Base-by-base conservation (phyloP, 2,113 vertebrate genomes). In the Chelonoidis abingdonii region DNA sequence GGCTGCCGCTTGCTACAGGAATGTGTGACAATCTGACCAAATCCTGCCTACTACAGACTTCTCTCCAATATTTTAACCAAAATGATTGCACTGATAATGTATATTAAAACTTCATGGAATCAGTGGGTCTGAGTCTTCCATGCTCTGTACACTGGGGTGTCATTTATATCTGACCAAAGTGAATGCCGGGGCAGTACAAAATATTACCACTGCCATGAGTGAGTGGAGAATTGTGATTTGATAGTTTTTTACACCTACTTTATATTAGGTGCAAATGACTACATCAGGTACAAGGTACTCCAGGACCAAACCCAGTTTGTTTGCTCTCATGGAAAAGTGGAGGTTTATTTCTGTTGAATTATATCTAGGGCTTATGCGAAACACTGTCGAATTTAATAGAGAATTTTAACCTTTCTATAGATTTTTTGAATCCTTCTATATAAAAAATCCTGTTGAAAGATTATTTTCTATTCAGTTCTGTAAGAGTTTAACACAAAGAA, bases 11-110 rank as follows among this genome's bases (percentile, higher is more conserved):
- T 13, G 35, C 50, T 47, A 11, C 1, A 0, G 56, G 65, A 84
- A 84, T 1, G 1, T 5, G 11, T 0, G 0, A 84, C 29, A 72
- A 65, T 75, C 1, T 0, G 0, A 54, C 3, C 0, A 2, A 65
- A 53, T 87, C 56, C 62, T 72, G 75, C 56, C 44, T 82, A 56
- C 65, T 83, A 53, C 25, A 81, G 91, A 25, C 11, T 19, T 21
- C 38, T 62, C 81, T 50, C 44, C 50, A 29, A 88, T 86, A 14
- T 13, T 10, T 50, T 78, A 59, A 79, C 11, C 0, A 0, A 17
- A 41, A 47, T 59, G 29, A 22, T 54, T 2, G 0, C 19, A 35
- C 7, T 59, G 44, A 52, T 0, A 0, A 53, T 25, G 29, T 38
- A 35, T 25, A n/a, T 31, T 14, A 44, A 84, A 82, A 22, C 19